Evolutionary conservation across 1,140 invertebrate species (phyloP).

Genomic region (Micrasema longulum): DNA sequence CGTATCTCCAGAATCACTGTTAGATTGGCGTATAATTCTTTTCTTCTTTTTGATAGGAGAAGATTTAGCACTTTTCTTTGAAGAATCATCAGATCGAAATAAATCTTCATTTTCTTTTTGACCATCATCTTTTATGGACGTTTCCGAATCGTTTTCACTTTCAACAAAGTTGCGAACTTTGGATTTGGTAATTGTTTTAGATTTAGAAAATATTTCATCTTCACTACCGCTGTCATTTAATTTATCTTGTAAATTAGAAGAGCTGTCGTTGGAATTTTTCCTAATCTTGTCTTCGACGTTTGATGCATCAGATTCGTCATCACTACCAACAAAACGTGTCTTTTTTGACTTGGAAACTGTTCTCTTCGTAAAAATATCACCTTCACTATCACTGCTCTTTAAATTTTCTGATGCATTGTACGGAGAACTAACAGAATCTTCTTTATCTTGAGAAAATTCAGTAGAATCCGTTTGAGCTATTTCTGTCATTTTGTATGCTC

Average conservation of each 20-base stretch:
- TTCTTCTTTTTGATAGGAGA: slow-evolving; percentile 3
- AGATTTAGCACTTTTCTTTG: slow-evolving; percentile 19
- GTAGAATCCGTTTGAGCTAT: too few relatives aligned
- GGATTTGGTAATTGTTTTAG: slow-evolving; percentile 26
- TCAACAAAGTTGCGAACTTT: slow-evolving; percentile 29
- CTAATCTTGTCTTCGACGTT: too few relatives aligned
- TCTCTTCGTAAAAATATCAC: too few relatives aligned
- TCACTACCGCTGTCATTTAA: slow-evolving; percentile 30
- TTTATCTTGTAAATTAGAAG: neutral
- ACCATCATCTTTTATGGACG: slow-evolving; percentile 14
- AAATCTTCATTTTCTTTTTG: neutral
- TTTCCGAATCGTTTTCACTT: slow-evolving; percentile 28
- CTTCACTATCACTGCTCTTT: too few relatives aligned
- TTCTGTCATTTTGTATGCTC: too few relatives aligned
- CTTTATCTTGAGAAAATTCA: too few relatives aligned
- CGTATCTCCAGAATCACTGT: slow-evolving; percentile 14
- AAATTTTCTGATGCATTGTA: too few relatives aligned
- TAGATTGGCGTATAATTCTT: slow-evolving; percentile 1
- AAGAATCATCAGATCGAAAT: neutral
- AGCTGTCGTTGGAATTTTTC: too few relatives aligned
- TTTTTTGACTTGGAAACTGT: too few relatives aligned
- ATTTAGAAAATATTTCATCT: slow-evolving; percentile 39
- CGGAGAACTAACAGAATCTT: too few relatives aligned
- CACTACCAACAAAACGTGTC: too few relatives aligned
- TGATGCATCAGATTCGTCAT: too few relatives aligned